phyloP scores from a whole-genome alignment of 2,888 invertebrate genomes.

The Andrena trimmerana region DNA sequence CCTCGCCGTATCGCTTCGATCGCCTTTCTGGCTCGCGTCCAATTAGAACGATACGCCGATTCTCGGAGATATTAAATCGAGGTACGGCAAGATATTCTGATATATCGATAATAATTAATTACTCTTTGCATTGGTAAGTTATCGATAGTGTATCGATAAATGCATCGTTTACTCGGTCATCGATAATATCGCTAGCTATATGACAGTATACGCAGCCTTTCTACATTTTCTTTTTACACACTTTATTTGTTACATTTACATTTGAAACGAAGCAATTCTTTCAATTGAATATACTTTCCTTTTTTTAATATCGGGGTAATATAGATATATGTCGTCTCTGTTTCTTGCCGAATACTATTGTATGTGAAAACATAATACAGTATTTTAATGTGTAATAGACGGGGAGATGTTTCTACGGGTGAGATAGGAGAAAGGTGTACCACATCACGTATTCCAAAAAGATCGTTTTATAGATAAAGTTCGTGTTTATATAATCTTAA shows the following conservation, averaged over 20 bases:
- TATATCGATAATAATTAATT: no score
- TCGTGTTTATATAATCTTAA: conserved; percentile 9
- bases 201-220: no score
- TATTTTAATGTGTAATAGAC: neutral
- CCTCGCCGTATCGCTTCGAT: conserved; percentile 53
- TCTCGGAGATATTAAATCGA: conserved; percentile 35
- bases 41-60: conserved; percentile 53
- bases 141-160: no score
- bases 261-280: neutral
- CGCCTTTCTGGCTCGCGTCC: conserved; percentile 57
- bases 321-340: neutral
- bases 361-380: neutral
- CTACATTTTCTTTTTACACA: neutral
- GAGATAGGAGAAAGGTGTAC: neutral
- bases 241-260: conserved; percentile 11
- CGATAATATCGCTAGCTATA: no score
- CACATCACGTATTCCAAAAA: neutral
- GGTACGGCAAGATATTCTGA: no score
- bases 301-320: neutral
- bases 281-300: neutral
- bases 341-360: neutral
- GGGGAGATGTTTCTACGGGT: no score
- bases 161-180: no score
- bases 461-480: conserved; percentile 6
- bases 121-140: no score